Evolutionary conservation across 2,888 invertebrate genomes (phyloP).

Genomic region (Netelia virgata): DNA sequence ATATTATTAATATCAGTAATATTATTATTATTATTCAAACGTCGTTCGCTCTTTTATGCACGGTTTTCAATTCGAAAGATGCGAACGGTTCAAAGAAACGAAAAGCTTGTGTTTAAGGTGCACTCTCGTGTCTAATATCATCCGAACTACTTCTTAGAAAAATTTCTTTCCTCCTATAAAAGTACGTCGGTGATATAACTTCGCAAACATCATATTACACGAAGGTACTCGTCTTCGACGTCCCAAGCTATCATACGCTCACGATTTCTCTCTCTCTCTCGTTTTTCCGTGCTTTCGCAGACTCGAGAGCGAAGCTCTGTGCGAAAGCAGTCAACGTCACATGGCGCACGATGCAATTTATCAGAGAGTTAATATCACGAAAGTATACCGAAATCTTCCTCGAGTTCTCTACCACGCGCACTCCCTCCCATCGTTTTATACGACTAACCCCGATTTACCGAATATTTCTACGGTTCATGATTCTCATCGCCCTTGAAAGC

Average conservation of each 20-base stretch:
- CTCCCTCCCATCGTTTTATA: neutral
- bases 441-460: too few relatives aligned
- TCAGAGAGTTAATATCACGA: neutral
- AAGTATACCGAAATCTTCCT: conserved; percentile 1
- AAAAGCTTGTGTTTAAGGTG: neutral
- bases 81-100: neutral
- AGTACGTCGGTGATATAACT: conserved; percentile 1
- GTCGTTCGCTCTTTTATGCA: neutral
- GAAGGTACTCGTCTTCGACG: neutral
- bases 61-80: neutral
- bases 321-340: neutral
- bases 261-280: neutral
- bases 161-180: neutral
- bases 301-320: neutral
- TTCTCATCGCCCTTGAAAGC: too few relatives aligned
- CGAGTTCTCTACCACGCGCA: neutral
- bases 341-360: conserved; percentile 12
- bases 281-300: too few relatives aligned
- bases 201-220: conserved; percentile 21
- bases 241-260: neutral
- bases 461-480: too few relatives aligned
- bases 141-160: neutral
- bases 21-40: neutral
- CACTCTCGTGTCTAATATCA: neutral
- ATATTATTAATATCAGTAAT: neutral